Evolutionary conservation across 2,888 invertebrate species (phyloP).

Genomic region (Biston stratarius): DNA sequence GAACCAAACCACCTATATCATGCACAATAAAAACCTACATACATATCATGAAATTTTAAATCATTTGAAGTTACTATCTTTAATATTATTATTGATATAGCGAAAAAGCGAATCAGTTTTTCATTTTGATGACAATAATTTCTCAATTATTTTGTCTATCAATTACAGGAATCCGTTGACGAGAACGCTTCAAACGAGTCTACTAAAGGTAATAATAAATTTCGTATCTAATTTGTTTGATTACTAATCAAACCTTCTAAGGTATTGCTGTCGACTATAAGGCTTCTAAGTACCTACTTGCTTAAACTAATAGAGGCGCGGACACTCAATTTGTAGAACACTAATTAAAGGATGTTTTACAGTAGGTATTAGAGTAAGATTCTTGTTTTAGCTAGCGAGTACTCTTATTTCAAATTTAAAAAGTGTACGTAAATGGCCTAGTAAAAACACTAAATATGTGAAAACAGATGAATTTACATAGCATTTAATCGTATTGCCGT

Average conservation of each 20-base stretch:
- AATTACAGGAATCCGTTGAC: slow-evolving; percentile 71
- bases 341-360: slow-evolving; percentile 6
- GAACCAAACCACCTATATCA: no score
- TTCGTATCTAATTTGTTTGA: neutral
- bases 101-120: no score
- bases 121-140: no score
- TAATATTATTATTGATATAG: no score
- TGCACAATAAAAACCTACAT: no score
- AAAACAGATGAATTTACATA: no score
- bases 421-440: neutral
- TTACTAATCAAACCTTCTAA: slow-evolving; percentile 13
- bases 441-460: no score
- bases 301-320: neutral
- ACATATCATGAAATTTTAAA: no score
- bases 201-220: slow-evolving; percentile 66
- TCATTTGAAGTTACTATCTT: no score
- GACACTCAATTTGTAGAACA: neutral
- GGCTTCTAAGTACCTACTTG: slow-evolving; percentile 32
- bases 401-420: neutral
- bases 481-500: no score
- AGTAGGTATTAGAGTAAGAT: neutral
- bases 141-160: slow-evolving; percentile 11
- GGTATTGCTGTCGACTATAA: neutral
- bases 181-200: slow-evolving; percentile 70
- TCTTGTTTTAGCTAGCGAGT: neutral